Base-by-base conservation (phyloP, 1,140 invertebrate genomes). In the Mizuhopecten yessoensis region DNA sequence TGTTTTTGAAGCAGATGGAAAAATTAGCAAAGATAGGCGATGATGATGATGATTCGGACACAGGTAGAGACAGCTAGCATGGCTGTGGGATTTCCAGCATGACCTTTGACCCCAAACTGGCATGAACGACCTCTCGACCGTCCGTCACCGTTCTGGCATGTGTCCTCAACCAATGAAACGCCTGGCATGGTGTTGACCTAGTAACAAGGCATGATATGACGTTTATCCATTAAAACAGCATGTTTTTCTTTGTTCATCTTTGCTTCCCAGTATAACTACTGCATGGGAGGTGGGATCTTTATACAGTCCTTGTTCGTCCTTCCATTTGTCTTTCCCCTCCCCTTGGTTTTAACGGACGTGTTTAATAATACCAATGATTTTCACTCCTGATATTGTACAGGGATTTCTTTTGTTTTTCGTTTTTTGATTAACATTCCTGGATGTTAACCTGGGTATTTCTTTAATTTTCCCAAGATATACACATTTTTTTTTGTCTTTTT, bases 1-100 rank as follows among this genome's bases (percentile, higher is more conserved):
- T 96, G 34, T 96, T 95, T 92, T 91, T 93, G 45, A 94, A 93
- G 86, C 95, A 95, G 93, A 94, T 95, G 92, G 93, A 94, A 88
- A 94, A 95, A 89, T 90, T 95, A 57, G 91, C 92, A 87, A 91
- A 94, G 86, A 90, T 95, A 87, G 94, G 94, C 88, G 93, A 92
- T 88, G 93, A 95, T 92, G 90, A 94, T 86, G 93, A 94, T 95
- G 95, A 95, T 96, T 95, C 93, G 29, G 57, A 75, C n/a, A 91
- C n/a, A 89, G 57, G 57, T 75, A 75, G 57, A 75, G 57, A 57
- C 13, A 20, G 57, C n/a, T 29, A 75, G 57, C 57, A 75, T 75
- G 57, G 45, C 86, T 88, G 86, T 91, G 86, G 34, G 34, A 29
- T 88, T n/a, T 86, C 33, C 90, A 39, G 34, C 89, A 87, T 87